phyloP scores from a whole-genome alignment of 2,797 vertebrate species.

The Alca torda region DNA sequence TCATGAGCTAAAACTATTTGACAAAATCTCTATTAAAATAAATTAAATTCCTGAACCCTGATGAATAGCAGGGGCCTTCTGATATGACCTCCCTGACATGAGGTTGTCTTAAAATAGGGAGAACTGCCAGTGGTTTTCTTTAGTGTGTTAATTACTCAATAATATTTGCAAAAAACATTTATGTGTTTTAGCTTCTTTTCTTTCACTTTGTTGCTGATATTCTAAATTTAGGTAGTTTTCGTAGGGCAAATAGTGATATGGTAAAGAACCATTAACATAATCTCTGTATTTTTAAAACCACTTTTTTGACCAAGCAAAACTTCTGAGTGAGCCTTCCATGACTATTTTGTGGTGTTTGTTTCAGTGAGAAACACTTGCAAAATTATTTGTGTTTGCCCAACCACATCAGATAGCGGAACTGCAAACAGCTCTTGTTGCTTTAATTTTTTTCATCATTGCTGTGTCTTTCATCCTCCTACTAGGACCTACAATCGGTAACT shows the following conservation, averaged over 20 bases:
- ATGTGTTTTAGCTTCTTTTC: not conserved
- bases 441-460: not conserved
- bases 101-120: not conserved
- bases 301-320: not conserved
- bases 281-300: fast-evolving
- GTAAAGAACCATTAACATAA: not conserved
- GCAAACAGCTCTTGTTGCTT: not conserved
- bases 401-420: not conserved
- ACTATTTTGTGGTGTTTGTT: not conserved
- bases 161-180: not conserved
- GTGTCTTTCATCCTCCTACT: not conserved
- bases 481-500: conserved; percentile 81
- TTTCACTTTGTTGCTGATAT: not conserved
- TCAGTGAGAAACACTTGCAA: not conserved
- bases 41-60: not conserved
- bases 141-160: not conserved
- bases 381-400: not conserved
- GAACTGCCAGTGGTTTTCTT: not conserved
- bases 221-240: not conserved
- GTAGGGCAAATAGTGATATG: not conserved
- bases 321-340: not conserved
- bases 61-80: not conserved
- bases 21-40: not conserved
- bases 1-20: not conserved
- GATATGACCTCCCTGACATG: not conserved